Conservation (phyloP, 2,888 invertebrate genomes). For the Acronicta psi region DNA sequence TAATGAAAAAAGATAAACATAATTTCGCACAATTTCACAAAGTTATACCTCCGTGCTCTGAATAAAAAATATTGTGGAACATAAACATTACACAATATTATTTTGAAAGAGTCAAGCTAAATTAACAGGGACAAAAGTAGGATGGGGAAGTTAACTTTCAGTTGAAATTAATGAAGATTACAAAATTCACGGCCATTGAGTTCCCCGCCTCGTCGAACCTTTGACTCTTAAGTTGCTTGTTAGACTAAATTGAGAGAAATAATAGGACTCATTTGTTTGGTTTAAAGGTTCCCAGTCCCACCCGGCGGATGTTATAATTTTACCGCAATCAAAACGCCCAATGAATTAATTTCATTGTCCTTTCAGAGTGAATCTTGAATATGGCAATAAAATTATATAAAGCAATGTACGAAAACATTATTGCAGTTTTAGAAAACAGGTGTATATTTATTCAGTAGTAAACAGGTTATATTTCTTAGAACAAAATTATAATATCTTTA, state of each 20-base stretch:
- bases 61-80: slow-evolving; percentile 47
- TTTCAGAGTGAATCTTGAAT: slow-evolving; percentile 17
- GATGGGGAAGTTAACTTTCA: slow-evolving; percentile 80
- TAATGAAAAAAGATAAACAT: slow-evolving; percentile 40
- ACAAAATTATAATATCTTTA: too few relatives aligned
- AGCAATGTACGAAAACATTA: too few relatives aligned
- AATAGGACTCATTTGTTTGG: slow-evolving; percentile 87
- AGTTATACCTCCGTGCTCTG: slow-evolving; percentile 47
- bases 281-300: slow-evolving; percentile 79
- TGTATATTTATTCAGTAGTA: too few relatives aligned
- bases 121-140: slow-evolving; percentile 76
- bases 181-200: slow-evolving; percentile 88
- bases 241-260: slow-evolving; percentile 88
- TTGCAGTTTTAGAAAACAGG: too few relatives aligned
- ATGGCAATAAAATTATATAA: slow-evolving; percentile 9
- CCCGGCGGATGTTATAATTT: slow-evolving; percentile 72
- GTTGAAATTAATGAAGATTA: slow-evolving; percentile 88
- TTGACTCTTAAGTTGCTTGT: slow-evolving; percentile 86
- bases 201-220: slow-evolving; percentile 85
- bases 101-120: slow-evolving; percentile 61
- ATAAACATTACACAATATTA: slow-evolving; percentile 57
- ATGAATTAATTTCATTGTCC: slow-evolving; percentile 46
- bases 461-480: too few relatives aligned
- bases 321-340: slow-evolving; percentile 67
- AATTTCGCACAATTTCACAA: slow-evolving; percentile 33